Base-by-base conservation (phyloP, 2,113 vertebrate species). In the Gopherus evgoodei region DNA sequence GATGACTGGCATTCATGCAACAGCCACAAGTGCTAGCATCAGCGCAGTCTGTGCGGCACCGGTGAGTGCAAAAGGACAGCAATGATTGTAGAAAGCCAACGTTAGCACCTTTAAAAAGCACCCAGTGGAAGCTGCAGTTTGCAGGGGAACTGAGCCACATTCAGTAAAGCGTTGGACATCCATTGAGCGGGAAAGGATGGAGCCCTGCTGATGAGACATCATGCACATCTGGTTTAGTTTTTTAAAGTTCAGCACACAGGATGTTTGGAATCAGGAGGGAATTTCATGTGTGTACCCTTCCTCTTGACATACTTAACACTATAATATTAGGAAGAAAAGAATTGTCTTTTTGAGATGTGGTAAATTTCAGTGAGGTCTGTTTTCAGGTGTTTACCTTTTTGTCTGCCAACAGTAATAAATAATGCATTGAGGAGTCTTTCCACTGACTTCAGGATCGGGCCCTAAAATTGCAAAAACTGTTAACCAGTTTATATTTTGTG, bases 11-110 rank as follows among this genome's bases (percentile, higher is more conserved):
- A 25, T 93, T 92, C 78, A 72, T 31, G 53, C 42, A 27, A 9
- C 81, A 89, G 88, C 3, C 57, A 9, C 38, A 42, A 29, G 31
- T 10, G 54, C 24, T 1, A 9, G 52, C 24, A 25, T 75, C n/a
- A 24, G n/a, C 92, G 53, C 38, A 83, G 38, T 3, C 24, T 92
- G 53, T 44, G 49, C 88, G 87, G 65, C 79, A 91, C 27, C n/a
- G 31, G 27, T 35, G 85, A 90, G 92, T 81, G 93, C 87, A 91
- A 88, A 93, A 96, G 17, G 57, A 92, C 86, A 91, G 81, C 81
- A 84, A 81, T 27, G 19, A 80, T 3, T n/a, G 11, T 8, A n/a
- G 44, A 44, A 87, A 42, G 81, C 19, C 57, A 91, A 79, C 62
- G 16, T 21, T n/a, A 95, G 56, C 44, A 81, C n/a, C 54, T 85